Base-by-base conservation (phyloP, 2,113 vertebrate genomes). In the Rhea pennata region DNA sequence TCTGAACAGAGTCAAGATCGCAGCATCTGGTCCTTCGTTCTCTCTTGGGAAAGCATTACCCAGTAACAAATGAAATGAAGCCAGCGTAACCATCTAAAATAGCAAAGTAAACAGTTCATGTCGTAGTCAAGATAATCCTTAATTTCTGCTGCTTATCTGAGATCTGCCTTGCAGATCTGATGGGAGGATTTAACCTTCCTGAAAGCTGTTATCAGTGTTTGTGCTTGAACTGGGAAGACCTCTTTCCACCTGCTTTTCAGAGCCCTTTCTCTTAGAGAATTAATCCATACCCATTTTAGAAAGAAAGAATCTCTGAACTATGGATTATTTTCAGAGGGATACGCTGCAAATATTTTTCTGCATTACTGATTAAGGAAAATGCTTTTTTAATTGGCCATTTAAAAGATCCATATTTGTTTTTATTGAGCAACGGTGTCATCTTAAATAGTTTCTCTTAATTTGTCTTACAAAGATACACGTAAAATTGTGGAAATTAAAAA, bases 131-230 rank as follows among this genome's bases (percentile, higher is more conserved):
- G 94, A 95, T 96, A 97, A 96, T 96, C 95, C 92, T 96, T 93
- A 94, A 96, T 97, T 97, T 96, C 87, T 96, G 74, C 79, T 87
- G 89, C 93, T 96, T 96, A 96, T 92, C 90, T 92, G 93, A 93
- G 90, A 92, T 95, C 92, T 93, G 84, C 62, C 53, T 76, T 64
- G 69, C 71, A 40, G 70, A 95, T 96, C 94, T 93, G 95, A 88
- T 87, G 95, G 93, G 93, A 90, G 92, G 94, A 94, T 96, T 97
- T 97, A 96, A 92, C 83, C 92, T 96, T 92, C 86, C 91, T 74
- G 92, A 95, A 95, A 96, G 94, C 93, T 93, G 81, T 81, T 91
- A 76, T 59, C 92, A 77, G 50, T 67, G 77, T 24, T 56, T 92
- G 77, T 51, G 90, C 85, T 94, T 97, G 95, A 96, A 97, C 93